phyloP scores from a whole-genome alignment of 1,140 invertebrate genomes.

The Micrasema minimum region DNA sequence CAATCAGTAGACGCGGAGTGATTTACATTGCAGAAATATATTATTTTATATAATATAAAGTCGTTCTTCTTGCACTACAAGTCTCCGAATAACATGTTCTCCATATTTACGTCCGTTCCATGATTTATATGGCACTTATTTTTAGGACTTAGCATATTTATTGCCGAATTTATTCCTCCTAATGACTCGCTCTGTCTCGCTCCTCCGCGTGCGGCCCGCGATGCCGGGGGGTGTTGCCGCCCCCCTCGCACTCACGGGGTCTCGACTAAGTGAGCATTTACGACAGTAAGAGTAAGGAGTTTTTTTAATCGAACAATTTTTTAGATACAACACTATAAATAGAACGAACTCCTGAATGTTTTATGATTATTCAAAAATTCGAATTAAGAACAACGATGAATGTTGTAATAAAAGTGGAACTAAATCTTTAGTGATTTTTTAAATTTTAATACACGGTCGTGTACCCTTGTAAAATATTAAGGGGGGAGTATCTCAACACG shows the following conservation, averaged over 20 bases:
- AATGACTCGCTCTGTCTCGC: conserved; percentile 50
- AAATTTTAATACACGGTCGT: background rate
- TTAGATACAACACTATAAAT: no score
- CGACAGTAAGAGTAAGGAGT: conserved; percentile 49
- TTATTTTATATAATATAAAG: background rate
- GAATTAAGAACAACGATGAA: conserved; percentile 7
- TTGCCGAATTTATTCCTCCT: conserved; percentile 54
- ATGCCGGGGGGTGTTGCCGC: background rate
- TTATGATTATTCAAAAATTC: conserved; percentile 38
- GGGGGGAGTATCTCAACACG: background rate
- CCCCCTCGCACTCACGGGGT: conserved; percentile 33
- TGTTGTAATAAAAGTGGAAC: background rate
- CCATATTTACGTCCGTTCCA: conserved; percentile 52
- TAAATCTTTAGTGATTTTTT: background rate
- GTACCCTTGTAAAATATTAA: conserved; percentile 14
- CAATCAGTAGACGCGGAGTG: conserved; percentile 29
- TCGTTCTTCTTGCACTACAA: conserved; percentile 26
- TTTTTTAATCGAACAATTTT: conserved; percentile 53
- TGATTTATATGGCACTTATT: conserved; percentile 54
- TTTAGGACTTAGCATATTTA: conserved; percentile 55
- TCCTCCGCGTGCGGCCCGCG: conserved; percentile 14
- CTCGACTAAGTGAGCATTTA: conserved; percentile 51
- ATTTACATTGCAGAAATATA: conserved; percentile 24
- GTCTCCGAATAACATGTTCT: conserved; percentile 53
- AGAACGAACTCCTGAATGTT: no score